Conservation (phyloP, 2,797 vertebrate genomes). For the Lacerta viridis region DNA sequence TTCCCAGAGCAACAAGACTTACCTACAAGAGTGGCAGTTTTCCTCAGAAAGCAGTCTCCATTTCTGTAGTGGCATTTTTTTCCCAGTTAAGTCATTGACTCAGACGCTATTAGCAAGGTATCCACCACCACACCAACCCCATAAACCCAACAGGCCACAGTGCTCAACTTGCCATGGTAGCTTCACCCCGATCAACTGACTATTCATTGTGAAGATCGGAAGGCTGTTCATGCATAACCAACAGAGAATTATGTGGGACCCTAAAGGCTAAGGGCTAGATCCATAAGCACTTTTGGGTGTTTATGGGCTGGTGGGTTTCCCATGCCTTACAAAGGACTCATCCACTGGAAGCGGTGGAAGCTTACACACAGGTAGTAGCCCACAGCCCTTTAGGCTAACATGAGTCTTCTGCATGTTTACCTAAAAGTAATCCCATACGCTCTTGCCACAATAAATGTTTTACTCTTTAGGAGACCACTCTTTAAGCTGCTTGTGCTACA, state of each 20-base stretch:
- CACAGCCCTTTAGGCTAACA: neutral
- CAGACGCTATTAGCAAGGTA: neutral
- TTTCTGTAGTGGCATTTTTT: neutral
- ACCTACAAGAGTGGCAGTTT: neutral
- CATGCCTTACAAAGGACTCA: neutral
- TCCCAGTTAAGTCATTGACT: neutral
- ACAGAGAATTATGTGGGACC: neutral
- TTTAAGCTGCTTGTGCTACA: too few relatives aligned
- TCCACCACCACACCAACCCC: neutral
- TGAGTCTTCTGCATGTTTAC: too few relatives aligned
- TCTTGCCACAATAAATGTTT: too few relatives aligned
- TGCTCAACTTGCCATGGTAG: neutral
- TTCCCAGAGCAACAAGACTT: neutral
- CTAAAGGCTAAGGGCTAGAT: neutral
- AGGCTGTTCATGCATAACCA: neutral
- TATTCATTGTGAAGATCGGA: neutral
- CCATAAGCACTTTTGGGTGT: neutral
- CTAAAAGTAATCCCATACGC: too few relatives aligned
- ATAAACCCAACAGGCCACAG: too few relatives aligned
- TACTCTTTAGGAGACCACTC: too few relatives aligned
- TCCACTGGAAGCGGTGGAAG: neutral
- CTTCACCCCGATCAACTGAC: neutral
- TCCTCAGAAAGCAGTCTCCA: neutral
- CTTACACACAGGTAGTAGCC: neutral
- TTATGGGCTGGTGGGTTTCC: neutral